Evolutionary conservation across 2,888 invertebrate genomes (phyloP).

Genomic region (Epiblema foenella): DNA sequence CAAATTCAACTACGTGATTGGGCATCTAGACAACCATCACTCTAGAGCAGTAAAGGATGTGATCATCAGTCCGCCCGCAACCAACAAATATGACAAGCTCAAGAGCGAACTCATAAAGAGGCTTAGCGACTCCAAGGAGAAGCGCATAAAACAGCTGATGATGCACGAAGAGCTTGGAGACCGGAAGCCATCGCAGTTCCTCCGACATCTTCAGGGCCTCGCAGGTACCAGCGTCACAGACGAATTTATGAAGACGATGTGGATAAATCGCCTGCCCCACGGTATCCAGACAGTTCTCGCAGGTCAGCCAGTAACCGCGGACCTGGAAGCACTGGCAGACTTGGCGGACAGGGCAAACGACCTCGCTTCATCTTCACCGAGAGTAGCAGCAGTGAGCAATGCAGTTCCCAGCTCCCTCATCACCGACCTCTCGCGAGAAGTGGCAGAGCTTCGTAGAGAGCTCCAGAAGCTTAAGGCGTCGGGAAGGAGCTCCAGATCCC

Average conservation of each 20-base stretch:
- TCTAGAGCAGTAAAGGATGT: background rate
- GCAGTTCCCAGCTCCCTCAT: no score
- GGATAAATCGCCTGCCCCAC: slow-evolving; percentile 32
- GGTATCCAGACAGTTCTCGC: slow-evolving; percentile 39
- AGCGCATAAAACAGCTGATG: slow-evolving; percentile 46
- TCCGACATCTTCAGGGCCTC: slow-evolving; percentile 10
- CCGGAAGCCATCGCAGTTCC: slow-evolving; percentile 48
- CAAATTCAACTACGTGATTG: no score
- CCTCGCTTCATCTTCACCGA: no score
- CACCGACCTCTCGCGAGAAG: no score
- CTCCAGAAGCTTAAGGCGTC: no score
- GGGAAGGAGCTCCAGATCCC: no score
- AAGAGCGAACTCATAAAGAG: slow-evolving; percentile 44
- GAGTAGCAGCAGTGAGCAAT: no score
- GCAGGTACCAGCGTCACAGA: slow-evolving; percentile 37
- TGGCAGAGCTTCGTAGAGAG: no score
- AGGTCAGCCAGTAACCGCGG: slow-evolving; percentile 20
- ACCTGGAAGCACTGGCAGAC: slow-evolving; percentile 40
- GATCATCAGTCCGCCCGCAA: slow-evolving; percentile 29
- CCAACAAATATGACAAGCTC: background rate
- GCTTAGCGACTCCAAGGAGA: slow-evolving; percentile 44
- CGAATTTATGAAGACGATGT: slow-evolving; percentile 40
- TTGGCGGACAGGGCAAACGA: slow-evolving; percentile 25
- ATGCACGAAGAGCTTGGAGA: slow-evolving; percentile 48
- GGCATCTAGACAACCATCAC: background rate